Base-by-base conservation (phyloP, 2,113 vertebrate genomes). In the Otis tarda region DNA sequence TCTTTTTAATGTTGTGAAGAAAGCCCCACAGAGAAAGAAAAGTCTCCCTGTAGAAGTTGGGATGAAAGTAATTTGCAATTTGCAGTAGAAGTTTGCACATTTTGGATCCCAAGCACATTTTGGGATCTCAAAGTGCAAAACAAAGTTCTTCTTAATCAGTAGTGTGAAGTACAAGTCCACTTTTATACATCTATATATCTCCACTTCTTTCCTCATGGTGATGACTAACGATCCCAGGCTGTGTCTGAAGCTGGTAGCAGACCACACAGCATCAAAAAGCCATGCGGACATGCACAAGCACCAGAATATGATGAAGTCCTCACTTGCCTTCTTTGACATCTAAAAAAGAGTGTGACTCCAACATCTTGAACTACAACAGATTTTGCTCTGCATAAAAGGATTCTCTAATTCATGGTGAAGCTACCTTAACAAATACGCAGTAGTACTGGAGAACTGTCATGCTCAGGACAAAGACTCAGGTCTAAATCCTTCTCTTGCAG, bases 141-240 rank as follows among this genome's bases (percentile, higher is more conserved):
- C 2, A 14, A 43, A 52, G 3, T 27, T 70, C 5, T 59, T 55
- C 22, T 67, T 8, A 5, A 27, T 19, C 33, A 33, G 2, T 8
- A 77, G 1, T 1, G 0, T 37, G 28, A 61, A 41, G 10, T 39
- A 28, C 4, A 3, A 11, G 6, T 41, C 21, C 22, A 50, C 9
- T 59, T 76, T 47, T 35, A 6, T 35, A 24, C 61, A 74, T 86
- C 45, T 33, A 13, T 53, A 80, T 65, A 39, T 53, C 49, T 60
- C 16, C 19, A 33, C 6, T 60, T 71, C 17, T 74, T 73, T 61
- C 39, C 12, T 67, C n/a, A 41, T 47, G 24, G 8, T 11, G 5
- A 45, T 24, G 56, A 52, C 10, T 63, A 59, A 50, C 35, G 49
- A 31, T 28, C 10, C 45, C 6, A 35, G 30, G 7, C 4, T 87